These are phyloP conservation scores for Oligia strigilis DNA, from an alignment of 2,888 invertebrate genomes.

Conservation along the genomic window DNA sequence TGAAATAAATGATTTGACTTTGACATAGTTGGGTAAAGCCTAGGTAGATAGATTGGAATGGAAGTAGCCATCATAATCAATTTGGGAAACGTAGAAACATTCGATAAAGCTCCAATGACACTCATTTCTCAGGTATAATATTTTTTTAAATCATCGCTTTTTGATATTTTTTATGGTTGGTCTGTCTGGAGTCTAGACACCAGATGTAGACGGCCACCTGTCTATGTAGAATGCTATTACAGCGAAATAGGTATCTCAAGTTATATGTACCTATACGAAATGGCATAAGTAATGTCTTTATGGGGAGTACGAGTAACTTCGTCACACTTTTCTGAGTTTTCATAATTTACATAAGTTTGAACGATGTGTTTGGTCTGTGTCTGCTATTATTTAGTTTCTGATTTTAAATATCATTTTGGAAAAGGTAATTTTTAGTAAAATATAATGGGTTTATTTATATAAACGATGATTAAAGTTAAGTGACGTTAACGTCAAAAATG, in stretches of 20 bases:
- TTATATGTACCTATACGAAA: no score
- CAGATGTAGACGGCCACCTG: slow-evolving; percentile 1
- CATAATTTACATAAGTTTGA: neutral
- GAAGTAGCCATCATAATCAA: neutral
- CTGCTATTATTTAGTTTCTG: neutral
- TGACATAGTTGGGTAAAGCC: neutral
- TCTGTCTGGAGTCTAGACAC: slow-evolving; percentile 24
- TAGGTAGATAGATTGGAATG: neutral
- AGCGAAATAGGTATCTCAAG: no score
- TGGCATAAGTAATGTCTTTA: neutral
- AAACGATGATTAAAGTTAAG: no score
- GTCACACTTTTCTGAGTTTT: neutral
- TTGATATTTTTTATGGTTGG: neutral
- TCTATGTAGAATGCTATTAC: neutral
- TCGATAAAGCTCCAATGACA: neutral
- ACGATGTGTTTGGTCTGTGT: neutral
- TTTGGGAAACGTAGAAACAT: neutral
- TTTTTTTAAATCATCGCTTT: neutral
- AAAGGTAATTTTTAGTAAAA: neutral
- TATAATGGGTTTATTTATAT: neutral
- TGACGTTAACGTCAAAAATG: no score
- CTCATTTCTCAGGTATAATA: no score
- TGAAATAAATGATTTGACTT: no score
- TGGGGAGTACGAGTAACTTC: neutral
- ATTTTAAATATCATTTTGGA: neutral